Base-by-base conservation (phyloP, 2,888 invertebrate species). In the Bombylius major region DNA sequence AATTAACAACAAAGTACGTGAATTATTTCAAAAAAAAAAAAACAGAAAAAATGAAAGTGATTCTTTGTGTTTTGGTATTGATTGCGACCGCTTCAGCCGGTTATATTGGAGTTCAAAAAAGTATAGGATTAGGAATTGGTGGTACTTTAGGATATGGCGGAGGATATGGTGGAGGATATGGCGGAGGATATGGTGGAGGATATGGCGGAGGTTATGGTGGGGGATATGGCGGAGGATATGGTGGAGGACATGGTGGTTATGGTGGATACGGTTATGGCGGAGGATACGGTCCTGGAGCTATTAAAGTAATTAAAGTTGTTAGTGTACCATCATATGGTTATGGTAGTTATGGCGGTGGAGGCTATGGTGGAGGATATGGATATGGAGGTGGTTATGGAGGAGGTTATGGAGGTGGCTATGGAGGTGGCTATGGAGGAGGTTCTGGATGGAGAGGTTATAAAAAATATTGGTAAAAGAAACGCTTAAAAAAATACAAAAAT, bases 61-160 rank as follows among this genome's bases (percentile, higher is more conserved):
- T 48, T 7, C 8, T 48, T 33, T 48, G 33, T 12, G 9, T 48
- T 31, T 48, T 48, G 31, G 48, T 33, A 5, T 32, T 48, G 11
- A 32, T 33, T 33, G 48, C 48, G 32, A 12, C 48, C 5, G 33
- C 48, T 14, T 48, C 48, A 12, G 48, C 48, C 5, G 34, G 56
- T 23, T 56, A 53, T 14, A 57, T 61, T 42, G 62, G 60, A 13
- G 61, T 59, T 53, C 60, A 61, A 44, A 57, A 58, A 47, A 61
- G 60, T 48, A 57, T 61, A 23, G 63, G 61, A 1, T 62, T 60
- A 33, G 63, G 64, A 14, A 61, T 56, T 50, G 58, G 61, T 4
- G 59, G 60, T 14, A 14, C 9, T 8, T 8, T n/a, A n/a, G 47
- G 47, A 31, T n/a, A 14, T 42, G 39, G 39, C 11, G 9, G 11